A percentile compares a stretch with the other conserved stretches of the same genome.
Evolutionary conservation across 2,113 vertebrate species (phyloP).

Genomic region (Amphiprion ocellaris): DNA sequence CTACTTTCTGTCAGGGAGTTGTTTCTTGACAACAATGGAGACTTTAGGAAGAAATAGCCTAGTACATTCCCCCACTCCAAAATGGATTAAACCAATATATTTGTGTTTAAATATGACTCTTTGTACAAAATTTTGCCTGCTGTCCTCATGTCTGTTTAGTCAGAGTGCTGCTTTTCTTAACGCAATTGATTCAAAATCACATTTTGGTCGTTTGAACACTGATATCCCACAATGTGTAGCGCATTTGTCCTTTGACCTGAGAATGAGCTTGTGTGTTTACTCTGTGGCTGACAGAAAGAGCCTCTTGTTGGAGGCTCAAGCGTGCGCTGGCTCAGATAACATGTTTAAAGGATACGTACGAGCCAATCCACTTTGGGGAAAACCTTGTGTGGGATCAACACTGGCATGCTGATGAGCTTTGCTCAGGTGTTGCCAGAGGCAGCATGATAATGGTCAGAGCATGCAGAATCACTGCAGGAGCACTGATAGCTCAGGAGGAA

Average conservation of each 20-base stretch:
- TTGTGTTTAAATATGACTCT: background rate
- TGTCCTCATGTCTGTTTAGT: background rate
- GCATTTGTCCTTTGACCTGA: constrained; percentile 2
- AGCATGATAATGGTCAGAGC: constrained; percentile 75
- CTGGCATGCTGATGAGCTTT: constrained; percentile 78
- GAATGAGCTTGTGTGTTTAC: constrained; percentile 36
- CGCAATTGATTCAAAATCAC: constrained; percentile 9
- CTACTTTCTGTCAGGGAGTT: too few relatives aligned
- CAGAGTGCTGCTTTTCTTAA: background rate
- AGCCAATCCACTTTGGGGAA: constrained; percentile 63
- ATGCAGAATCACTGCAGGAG: constrained; percentile 68
- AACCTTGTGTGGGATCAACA: constrained; percentile 65
- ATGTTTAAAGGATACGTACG: constrained; percentile 73
- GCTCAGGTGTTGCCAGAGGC: constrained; percentile 81
- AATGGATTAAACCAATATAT: too few relatives aligned
- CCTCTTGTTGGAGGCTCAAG: constrained; percentile 44
- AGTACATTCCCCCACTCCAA: too few relatives aligned
- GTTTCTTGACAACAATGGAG: too few relatives aligned
- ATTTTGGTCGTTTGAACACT: constrained; percentile 7
- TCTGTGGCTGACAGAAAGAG: constrained; percentile 35
- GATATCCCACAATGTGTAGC: constrained; percentile 19
- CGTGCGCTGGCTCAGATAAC: constrained; percentile 53
- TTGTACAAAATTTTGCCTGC: background rate
- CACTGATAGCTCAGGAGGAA: constrained; percentile 55
- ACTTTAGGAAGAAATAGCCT: too few relatives aligned